Conservation (phyloP, 2,888 invertebrate genomes). For the Kuschelorhynchus macadamiae region DNA sequence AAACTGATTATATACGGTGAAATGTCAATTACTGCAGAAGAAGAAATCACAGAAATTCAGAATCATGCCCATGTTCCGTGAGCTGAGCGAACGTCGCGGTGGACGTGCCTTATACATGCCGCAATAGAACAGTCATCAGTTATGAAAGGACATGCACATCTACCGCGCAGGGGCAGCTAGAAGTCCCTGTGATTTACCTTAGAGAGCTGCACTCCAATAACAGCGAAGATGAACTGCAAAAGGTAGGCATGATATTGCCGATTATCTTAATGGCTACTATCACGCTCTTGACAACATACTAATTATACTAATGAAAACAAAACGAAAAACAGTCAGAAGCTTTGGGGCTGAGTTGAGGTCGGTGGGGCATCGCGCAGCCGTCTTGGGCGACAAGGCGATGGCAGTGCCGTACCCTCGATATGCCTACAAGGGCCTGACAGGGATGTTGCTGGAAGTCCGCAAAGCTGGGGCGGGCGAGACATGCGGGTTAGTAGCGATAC, state of each 20-base stretch:
- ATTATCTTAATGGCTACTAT: conserved; percentile 99
- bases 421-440: conserved; percentile 68
- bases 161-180: conserved; percentile 64
- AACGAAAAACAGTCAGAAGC: conserved; percentile 62
- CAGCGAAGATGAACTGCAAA: conserved; percentile 99
- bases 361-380: conserved; percentile 62
- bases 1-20: too few relatives aligned
- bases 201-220: conserved; percentile 99
- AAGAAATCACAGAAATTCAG: conserved; percentile 45
- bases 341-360: conserved; percentile 1
- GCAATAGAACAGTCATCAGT: conserved; percentile 57
- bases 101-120: conserved; percentile 54
- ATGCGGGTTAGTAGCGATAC: conserved; percentile 65
- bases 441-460: conserved; percentile 42
- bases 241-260: conserved; percentile 99
- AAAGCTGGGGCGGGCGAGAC: conserved; percentile 54
- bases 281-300: conserved; percentile 99
- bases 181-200: conserved; percentile 81
- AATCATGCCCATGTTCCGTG: conserved; percentile 54
- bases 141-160: conserved; percentile 62
- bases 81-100: conserved; percentile 53
- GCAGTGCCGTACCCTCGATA: conserved; percentile 67
- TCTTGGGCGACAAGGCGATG: conserved; percentile 61
- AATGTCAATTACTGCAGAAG: too few relatives aligned
- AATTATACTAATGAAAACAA: conserved; percentile 63